phyloP scores from a whole-genome alignment of 2,888 invertebrate species.

The Listrodromus nycthemerus region DNA sequence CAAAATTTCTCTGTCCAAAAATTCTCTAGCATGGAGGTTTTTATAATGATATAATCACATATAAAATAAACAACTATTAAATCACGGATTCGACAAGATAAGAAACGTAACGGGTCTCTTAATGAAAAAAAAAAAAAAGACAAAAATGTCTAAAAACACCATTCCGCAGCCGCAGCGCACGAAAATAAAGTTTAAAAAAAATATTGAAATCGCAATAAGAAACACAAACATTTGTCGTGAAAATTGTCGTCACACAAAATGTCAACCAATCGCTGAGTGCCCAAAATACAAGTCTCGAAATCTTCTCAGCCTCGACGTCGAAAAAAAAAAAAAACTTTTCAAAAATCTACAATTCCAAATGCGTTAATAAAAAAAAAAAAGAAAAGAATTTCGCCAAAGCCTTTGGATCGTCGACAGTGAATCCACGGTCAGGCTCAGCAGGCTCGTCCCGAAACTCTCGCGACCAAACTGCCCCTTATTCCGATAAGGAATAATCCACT shows the following conservation, averaged over 20 bases:
- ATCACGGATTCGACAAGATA: too few species aligned
- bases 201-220: not conserved
- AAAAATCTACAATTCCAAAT: not conserved
- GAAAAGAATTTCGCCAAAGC: not conserved
- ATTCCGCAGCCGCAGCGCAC: too few species aligned
- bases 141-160: too few species aligned
- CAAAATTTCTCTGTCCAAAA: too few species aligned
- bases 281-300: not conserved
- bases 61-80: too few species aligned
- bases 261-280: not conserved
- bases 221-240: not conserved
- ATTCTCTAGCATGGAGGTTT: too few species aligned
- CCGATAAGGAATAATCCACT: conserved; percentile 53
- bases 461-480: conserved; percentile 21
- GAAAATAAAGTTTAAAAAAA: not conserved
- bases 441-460: conserved; percentile 21
- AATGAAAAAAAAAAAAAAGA: too few species aligned
- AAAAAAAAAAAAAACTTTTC: too few species aligned
- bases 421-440: not conserved
- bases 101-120: too few species aligned
- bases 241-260: not conserved
- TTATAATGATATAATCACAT: too few species aligned
- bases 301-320: not conserved
- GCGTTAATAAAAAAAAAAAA: too few species aligned
- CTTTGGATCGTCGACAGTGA: not conserved